A percentile compares a stretch with the other conserved stretches of the same genome.
Conservation (phyloP, 2,797 vertebrate species). For the Chaetophractus vellerosus region DNA sequence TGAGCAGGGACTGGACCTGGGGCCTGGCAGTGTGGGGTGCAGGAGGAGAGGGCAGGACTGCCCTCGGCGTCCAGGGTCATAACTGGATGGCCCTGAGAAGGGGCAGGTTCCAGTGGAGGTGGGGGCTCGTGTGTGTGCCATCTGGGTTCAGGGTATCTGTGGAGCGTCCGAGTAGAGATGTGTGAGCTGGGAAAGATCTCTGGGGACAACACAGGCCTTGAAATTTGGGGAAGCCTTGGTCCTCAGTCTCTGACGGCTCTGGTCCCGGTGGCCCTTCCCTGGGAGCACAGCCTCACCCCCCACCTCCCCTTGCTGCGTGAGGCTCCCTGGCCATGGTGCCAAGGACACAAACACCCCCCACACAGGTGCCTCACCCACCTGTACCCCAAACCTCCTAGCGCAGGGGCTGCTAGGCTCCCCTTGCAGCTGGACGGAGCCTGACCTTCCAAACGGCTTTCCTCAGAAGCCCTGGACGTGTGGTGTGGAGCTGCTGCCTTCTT, state of each 20-base stretch:
- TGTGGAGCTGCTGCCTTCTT: neutral
- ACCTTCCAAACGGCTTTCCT: neutral
- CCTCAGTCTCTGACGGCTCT: neutral
- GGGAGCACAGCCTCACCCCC: no score
- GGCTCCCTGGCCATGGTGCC: neutral
- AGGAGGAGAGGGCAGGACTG: neutral
- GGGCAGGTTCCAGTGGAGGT: no score
- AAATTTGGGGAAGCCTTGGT: no score
- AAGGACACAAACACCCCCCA: no score
- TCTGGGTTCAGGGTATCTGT: no score
- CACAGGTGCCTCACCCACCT: accelerated
- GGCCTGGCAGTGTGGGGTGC: neutral
- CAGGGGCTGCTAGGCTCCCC: accelerated
- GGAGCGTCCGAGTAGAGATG: neutral
- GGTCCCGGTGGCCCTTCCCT: accelerated
- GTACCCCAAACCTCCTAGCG: no score
- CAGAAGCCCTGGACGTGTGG: no score
- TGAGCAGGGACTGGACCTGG: neutral
- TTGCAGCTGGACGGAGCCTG: neutral
- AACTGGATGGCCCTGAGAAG: no score
- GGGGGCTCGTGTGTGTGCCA: neutral
- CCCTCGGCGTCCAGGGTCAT: no score
- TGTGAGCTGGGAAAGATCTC: neutral
- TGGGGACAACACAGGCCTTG: neutral
- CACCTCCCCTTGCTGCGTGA: accelerated